Conservation (phyloP, 2,888 invertebrate genomes). For the Eupithecia subumbrata region DNA sequence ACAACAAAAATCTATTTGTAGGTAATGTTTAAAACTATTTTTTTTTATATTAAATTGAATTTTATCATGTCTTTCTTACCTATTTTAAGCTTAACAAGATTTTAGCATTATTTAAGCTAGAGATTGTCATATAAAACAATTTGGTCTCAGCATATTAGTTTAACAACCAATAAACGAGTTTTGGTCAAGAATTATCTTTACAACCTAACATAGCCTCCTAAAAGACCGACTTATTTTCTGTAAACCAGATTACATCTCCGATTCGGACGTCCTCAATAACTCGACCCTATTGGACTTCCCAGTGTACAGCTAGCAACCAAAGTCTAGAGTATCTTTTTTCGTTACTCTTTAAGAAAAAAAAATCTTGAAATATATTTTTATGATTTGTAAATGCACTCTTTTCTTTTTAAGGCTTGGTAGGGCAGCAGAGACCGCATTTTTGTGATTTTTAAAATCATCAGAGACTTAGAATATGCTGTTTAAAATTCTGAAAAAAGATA, state of each 20-base stretch:
- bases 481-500: too few species aligned
- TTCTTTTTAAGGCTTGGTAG: neutral
- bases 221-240: slow-evolving; percentile 31
- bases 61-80: neutral
- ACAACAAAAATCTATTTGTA: neutral
- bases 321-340: neutral
- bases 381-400: neutral
- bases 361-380: too few species aligned
- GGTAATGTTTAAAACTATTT: too few species aligned
- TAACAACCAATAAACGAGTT: slow-evolving; percentile 6
- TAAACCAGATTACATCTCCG: slow-evolving; percentile 33
- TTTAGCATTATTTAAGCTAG: neutral
- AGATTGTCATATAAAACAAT: neutral
- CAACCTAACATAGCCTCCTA: slow-evolving; percentile 21
- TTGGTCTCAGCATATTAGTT: slow-evolving; percentile 2
- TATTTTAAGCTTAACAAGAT: neutral
- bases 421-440: too few species aligned
- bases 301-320: slow-evolving; percentile 28
- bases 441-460: too few species aligned
- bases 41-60: too few species aligned
- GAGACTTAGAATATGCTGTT: too few species aligned
- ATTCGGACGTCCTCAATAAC: slow-evolving; percentile 41
- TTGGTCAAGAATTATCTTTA: slow-evolving; percentile 10
- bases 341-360: too few species aligned
- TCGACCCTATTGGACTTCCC: slow-evolving; percentile 41